phyloP scores from a whole-genome alignment of 2,113 vertebrate species.

The Nipponia nippon region DNA sequence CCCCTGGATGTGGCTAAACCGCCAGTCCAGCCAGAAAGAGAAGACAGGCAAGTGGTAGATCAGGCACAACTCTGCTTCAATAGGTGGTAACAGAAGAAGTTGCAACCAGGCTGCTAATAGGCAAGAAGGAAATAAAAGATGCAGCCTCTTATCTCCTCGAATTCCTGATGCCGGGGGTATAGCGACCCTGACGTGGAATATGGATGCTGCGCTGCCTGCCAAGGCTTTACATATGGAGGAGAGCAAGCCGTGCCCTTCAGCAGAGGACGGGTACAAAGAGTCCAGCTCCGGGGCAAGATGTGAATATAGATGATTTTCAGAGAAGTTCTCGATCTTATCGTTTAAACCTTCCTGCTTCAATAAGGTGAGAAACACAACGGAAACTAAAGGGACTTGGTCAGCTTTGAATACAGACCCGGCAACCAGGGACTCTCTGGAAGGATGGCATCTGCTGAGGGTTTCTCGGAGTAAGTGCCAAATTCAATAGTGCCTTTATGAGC shows the following conservation, averaged over 20 bases:
- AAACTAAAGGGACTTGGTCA: background rate
- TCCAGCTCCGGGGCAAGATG: background rate
- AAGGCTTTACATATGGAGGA: background rate
- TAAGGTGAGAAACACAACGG: background rate
- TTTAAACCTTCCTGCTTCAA: background rate
- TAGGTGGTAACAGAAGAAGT: background rate
- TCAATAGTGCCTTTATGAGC: background rate
- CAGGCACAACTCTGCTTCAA: background rate
- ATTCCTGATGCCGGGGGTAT: background rate
- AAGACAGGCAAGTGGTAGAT: background rate
- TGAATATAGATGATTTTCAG: constrained; percentile 3
- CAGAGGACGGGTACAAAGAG: background rate
- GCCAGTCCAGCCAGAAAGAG: background rate
- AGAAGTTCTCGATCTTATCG: background rate
- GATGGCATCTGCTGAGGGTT: background rate
- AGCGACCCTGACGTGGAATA: fast-evolving
- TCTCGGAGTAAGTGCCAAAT: background rate
- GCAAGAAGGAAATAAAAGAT: background rate
- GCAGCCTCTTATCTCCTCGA: background rate
- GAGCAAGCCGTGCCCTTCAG: background rate
- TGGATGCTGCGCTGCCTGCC: background rate
- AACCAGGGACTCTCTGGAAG: background rate
- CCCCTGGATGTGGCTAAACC: background rate
- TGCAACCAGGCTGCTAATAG: background rate
- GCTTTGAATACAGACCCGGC: background rate